Evolutionary conservation across 2,888 invertebrate genomes (phyloP).

Genomic region (Fragum fragum): DNA sequence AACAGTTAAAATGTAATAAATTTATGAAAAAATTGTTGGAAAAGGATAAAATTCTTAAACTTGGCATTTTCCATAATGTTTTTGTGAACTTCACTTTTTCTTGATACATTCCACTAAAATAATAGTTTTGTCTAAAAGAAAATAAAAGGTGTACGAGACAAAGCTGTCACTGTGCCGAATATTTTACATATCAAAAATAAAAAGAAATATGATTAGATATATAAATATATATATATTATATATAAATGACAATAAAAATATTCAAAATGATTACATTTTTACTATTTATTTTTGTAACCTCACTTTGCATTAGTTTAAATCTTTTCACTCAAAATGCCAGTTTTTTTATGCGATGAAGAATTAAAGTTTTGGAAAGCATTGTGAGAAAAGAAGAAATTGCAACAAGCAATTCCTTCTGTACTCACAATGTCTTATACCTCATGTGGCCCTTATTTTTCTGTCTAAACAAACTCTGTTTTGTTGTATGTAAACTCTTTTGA

Average conservation of each 20-base stretch:
- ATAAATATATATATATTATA: slow-evolving; percentile 30
- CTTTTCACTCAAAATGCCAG: no score
- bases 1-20: not conserved
- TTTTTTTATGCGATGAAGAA: no score
- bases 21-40: no score
- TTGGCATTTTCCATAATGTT: no score
- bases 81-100: no score
- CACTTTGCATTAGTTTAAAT: not conserved
- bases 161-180: slow-evolving; percentile 53
- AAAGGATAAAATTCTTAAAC: no score
- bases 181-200: slow-evolving; percentile 62
- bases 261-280: not conserved
- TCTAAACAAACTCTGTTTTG: no score
- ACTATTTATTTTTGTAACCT: not conserved
- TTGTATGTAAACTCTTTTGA: no score
- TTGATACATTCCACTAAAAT: not conserved
- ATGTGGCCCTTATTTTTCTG: no score
- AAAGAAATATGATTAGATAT: slow-evolving; percentile 18
- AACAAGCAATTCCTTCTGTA: not conserved
- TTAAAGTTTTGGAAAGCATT: not conserved
- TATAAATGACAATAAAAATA: slow-evolving; percentile 22
- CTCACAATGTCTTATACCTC: not conserved
- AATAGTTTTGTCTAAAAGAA: not conserved
- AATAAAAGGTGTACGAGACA: not conserved
- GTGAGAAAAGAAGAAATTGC: not conserved